Base-by-base conservation (phyloP, 1,140 invertebrate genomes). In the Drosophila repletoides region DNA sequence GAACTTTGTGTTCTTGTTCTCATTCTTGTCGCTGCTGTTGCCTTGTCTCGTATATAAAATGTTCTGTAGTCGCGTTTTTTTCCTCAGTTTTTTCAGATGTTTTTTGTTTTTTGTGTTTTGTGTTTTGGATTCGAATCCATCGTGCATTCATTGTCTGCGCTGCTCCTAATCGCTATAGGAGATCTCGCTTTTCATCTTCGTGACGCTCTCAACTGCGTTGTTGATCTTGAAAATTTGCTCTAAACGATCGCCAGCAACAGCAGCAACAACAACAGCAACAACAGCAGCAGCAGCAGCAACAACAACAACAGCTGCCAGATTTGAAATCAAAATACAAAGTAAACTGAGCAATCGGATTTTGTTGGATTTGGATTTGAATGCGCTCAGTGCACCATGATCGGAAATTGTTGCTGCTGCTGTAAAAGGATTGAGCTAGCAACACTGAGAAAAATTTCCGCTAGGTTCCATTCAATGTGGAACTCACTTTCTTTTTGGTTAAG, bases 171-270 rank as follows among this genome's bases (percentile, higher is more conserved):
- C 80, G 75, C 55, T 53, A 72, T 66, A 72, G 69, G 80, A 87
- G 72, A 86, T 86, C 81, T 81, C 77, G 77, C 77, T 86, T 86
- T 86, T 87, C 80, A 86, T 86, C 68, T 76, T 86, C 80, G 80
- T 86, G 80, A 86, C 80, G 80, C 64, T 75, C 64, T 75, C 48
- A 69, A 69, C 68, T 86, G 72, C 80, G 74, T 84, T 80, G 80
- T 86, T 86, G 80, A 86, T 86, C 80, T 86, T 86, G 80, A 86
- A 86, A 80, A 80, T 69, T 76, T 61, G 33, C 51, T 65, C 33
- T 46, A 67, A 68, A 64, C 66, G 46, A 52, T 36, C 56, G 21
- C 9, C 46, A 15, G 63, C 29, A 64, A 29, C 67, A 65, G 19
- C 52, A 46, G 12, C 51, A 33, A 29, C 66, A 40, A 51, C 34